These are phyloP conservation scores for Pocillopora verrucosa DNA, from an alignment of 64 coral and sea anemone species.

Conservation along the genomic window DNA sequence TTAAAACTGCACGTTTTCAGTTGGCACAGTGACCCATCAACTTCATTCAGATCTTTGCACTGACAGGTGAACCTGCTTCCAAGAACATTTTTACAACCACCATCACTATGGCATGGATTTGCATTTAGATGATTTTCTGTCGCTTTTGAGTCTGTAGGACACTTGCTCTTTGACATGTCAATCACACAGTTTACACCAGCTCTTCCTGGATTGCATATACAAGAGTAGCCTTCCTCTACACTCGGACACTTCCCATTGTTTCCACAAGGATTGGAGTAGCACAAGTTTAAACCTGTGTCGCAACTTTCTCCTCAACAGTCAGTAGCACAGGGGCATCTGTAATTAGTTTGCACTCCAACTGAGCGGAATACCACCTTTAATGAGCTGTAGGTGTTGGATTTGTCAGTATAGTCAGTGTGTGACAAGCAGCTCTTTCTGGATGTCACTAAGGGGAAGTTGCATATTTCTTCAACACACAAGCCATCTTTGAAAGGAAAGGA, in stretches of 20 bases:
- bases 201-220: conserved; percentile 65
- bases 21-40: conserved; percentile 58
- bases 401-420: conserved; percentile 44
- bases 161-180: no score
- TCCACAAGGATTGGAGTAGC: conserved; percentile 86
- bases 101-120: conserved; percentile 81
- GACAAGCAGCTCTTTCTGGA: conserved; percentile 53
- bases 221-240: conserved; percentile 65
- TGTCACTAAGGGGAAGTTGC: conserved; percentile 15
- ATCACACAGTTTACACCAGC: no score
- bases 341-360: conserved; percentile 51
- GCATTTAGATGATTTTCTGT: conserved; percentile 37
- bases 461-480: conserved; percentile 50
- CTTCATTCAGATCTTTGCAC: conserved; percentile 34
- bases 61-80: conserved; percentile 61
- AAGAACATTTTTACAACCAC: conserved; percentile 46
- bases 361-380: conserved; percentile 77
- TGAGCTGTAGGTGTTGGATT: conserved; percentile 53
- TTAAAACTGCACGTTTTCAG: conserved; percentile 79
- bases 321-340: conserved; percentile 53
- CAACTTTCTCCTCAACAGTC: conserved; percentile 63
- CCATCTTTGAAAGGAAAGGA: conserved; percentile 78
- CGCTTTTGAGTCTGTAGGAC: conserved; percentile 44
- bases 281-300: conserved; percentile 73
- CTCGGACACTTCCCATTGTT: conserved; percentile 71